Evolutionary conservation across 2,888 invertebrate species (phyloP), one percentile per base, ranked within the genome.

Genomic region (Conops quadrifasciatus): DNA sequence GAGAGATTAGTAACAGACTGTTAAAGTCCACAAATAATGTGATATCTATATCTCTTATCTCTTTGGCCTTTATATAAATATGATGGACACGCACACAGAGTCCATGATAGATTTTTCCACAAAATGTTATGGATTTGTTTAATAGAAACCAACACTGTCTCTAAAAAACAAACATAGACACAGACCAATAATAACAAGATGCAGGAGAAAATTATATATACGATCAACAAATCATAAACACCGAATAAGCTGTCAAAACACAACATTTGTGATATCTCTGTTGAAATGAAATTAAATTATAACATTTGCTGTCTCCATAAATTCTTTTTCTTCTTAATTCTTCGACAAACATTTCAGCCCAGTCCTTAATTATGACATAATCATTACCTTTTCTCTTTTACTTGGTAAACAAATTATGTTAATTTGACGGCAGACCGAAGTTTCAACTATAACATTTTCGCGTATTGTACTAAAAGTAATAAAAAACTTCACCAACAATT

Each of bases 161-260:
- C n/a, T 43, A 36, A 62, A 62, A 36, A 36, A 26, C 28, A 15
- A 24, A n/a, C 26, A 3, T 36, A 21, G 19, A 21, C 24, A 53
- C 3, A 19, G 53, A n/a, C 5, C 19, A 21, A 0, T 2, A 4
- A 53, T 43, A 13, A 43, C 24, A 53, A 53, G 24, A 21, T n/a
- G 9, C 19, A 53, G 19, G 9, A 53, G 9, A 4, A 53, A 15
- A 53, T 53, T 24, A 13, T 24, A 53, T n/a, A n/a, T n/a, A n/a
- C n/a, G n/a, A 51, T 16, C 49, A 51, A 65, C 51, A 66, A 66
- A 51, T 53, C 66, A 51, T 19, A 36, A 56, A 53, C 66, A 53
- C 53, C 28, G 56, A 56, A 67, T 58, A 58, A 67, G 67, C 67
- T 67, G 67, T 67, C 67, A 67, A 67, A n/a, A n/a, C 67, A 58